Base-by-base conservation (phyloP, 2,113 vertebrate species). In the Clarias batrachus region DNA sequence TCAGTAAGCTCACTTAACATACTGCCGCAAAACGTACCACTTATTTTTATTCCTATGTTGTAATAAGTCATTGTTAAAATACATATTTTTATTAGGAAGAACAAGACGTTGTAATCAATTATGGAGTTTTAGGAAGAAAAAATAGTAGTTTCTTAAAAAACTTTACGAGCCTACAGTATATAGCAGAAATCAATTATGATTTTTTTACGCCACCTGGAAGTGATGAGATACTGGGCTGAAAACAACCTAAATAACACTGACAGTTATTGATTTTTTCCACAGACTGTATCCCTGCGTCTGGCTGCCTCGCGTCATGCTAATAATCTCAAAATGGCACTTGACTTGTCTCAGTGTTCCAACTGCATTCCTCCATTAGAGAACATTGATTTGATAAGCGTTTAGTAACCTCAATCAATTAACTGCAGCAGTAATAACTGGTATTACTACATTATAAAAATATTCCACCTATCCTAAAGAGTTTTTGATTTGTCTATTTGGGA, bases 221-320 rank as follows among this genome's bases (percentile, higher is more conserved):
- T 56, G 74, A 77, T 17, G 74, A 77, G 25, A 25, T 56, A 54
- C 74, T 17, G 25, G 23, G n/a, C 74, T 56, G 23, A 30, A 74
- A 78, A 57, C 74, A 78, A 10, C 13, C 74, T 57, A 19, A 78
- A 57, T 56, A 78, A 25, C 19, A 60, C 19, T 41, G 57, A 81
- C 78, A 81, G 30, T 41, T 81, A 81, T 80, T 81, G 78, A 81
- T 81, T 81, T 62, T 37, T 30, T 41, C 59, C 27, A 81, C 78
- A 41, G 59, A 81, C 78, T 37, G 57, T 7, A 41, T 21, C 11
- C 78, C 62, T 59, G 23, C 25, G 78, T 62, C 78, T 41, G 27
- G 30, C 56, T 80, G 27, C 56, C 56, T 30, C 77, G n/a, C 1
- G 16, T 57, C 77, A 79, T 17, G 54, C 77, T 30, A 17, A 56